These are phyloP conservation scores for Dryas iulia DNA, from an alignment of 1,140 invertebrate species.

Conservation along the genomic window DNA sequence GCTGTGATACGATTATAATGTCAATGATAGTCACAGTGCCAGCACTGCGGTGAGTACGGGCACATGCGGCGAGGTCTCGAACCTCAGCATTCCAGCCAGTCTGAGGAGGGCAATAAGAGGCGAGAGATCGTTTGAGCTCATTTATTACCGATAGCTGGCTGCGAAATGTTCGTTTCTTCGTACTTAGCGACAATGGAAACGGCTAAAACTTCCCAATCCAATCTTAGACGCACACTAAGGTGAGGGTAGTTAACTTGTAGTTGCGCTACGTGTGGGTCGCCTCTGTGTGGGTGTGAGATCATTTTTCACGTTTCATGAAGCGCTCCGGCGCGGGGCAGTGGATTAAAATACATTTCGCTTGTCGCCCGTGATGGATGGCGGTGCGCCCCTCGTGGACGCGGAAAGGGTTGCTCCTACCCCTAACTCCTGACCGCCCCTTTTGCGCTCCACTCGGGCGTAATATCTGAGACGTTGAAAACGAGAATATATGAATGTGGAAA, in stretches of 20 bases:
- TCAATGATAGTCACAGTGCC: constrained; percentile 7
- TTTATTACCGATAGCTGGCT: constrained; percentile 36
- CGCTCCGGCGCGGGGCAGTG: constrained; percentile 61
- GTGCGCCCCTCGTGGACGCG: constrained; percentile 30
- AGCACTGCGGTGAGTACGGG: too few relatives aligned
- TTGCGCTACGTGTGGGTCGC: constrained; percentile 15
- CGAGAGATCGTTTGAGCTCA: constrained; percentile 31
- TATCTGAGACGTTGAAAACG: constrained; percentile 41
- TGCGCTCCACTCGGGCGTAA: constrained; percentile 23
- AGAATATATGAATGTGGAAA: constrained; percentile 24
- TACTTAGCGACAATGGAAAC: constrained; percentile 38
- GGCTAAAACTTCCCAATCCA: constrained; percentile 37
- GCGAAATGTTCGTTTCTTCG: constrained; percentile 32
- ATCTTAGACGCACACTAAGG: constrained; percentile 33
- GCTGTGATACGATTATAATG: too few relatives aligned
- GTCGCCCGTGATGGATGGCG: constrained; percentile 68
- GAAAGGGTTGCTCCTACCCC: constrained; percentile 62
- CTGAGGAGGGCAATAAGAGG: constrained; percentile 22
- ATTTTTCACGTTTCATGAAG: constrained; percentile 79
- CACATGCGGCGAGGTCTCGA: constrained; percentile 5
- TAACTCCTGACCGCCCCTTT: constrained; percentile 9
- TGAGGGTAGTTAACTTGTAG: constrained; percentile 27
- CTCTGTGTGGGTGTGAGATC: constrained; percentile 54
- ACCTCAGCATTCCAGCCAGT: constrained; percentile 22
- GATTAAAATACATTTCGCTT: constrained; percentile 79